Evolutionary conservation across 2,888 invertebrate genomes (phyloP), one percentile per base, ranked within the genome.

Genomic region (Aporophyla lueneburgensis): DNA sequence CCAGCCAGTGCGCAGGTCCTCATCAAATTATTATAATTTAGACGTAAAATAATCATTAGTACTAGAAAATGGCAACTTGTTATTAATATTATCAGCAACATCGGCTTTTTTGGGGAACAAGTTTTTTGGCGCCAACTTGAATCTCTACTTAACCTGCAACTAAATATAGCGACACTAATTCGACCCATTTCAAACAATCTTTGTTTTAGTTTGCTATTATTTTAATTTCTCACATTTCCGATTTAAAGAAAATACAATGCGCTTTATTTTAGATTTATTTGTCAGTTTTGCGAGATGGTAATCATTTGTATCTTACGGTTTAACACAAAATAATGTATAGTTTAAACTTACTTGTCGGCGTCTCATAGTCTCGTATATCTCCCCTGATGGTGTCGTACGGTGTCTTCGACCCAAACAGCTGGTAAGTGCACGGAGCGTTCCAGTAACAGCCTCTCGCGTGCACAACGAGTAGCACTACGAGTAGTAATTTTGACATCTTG

Each of bases 321-420:
- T 7, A 71, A 70, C 21, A 73, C 1, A 72, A 27, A 27, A 43
- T 27, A 33, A 7, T 9, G 1, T 10, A n/a, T 3, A 54, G 5
- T 16, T 68, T 53, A 69, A 12, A 91, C 95, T 95, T 89, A 96
- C 96, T 92, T 61, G 88, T 73, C 3, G 92, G 92, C 19, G 79
- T 73, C 0, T 83, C 78, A 63, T 90, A 88, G 74, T 96, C 95
- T 63, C 96, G 90, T 24, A 96, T 91, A 71, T 96, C 96, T 0
- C 96, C 96, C 69, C 96, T 88, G 0, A 95, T 77, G 0, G 90
- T 88, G 4, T 95, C 95, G 69, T 96, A 96, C 0, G 95, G 94
- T 0, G 96, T 95, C 80, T 94, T 96, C 0, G 95, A 90, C 0
- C 94, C 93, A 76, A 91, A 95, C 80, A 94, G 69, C 7, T 84